A percentile compares a stretch with the other conserved stretches of the same genome.
Evolutionary conservation across 2,113 vertebrate species (phyloP).

Genomic region (Ploceus nigricollis): DNA sequence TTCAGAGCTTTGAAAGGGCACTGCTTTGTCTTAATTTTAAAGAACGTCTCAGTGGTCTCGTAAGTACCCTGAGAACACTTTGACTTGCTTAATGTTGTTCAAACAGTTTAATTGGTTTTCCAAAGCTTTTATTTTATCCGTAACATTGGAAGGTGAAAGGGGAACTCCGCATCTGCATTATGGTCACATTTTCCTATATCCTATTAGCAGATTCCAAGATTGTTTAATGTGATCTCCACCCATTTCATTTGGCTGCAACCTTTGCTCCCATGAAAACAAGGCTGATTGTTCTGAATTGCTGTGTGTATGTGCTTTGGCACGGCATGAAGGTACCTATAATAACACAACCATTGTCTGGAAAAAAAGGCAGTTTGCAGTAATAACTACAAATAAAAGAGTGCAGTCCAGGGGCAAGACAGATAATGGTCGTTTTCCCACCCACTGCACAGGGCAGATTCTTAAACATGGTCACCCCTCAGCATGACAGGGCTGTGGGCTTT

Average conservation of each 20-base stretch:
- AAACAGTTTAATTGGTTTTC: slow-evolving; percentile 60
- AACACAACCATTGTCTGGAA: slow-evolving; percentile 71
- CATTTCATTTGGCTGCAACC: slow-evolving; percentile 76
- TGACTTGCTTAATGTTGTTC: slow-evolving; percentile 27
- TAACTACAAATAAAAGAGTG: slow-evolving; percentile 68
- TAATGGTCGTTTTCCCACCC: slow-evolving; percentile 47
- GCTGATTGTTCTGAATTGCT: slow-evolving; percentile 73
- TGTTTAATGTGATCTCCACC: slow-evolving; percentile 76
- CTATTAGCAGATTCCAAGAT: slow-evolving; percentile 78
- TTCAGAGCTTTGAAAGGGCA: neutral
- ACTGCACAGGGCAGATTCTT: neutral
- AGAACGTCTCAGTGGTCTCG: neutral
- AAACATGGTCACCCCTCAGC: neutral
- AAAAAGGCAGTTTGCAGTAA: slow-evolving; percentile 66
- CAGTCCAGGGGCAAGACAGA: slow-evolving; percentile 44
- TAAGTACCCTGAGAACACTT: neutral
- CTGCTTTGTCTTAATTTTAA: neutral
- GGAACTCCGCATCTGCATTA: slow-evolving; percentile 63
- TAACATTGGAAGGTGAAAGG: slow-evolving; percentile 65
- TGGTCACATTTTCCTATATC: slow-evolving; percentile 79
- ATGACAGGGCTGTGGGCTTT: neutral
- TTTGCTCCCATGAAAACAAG: slow-evolving; percentile 76
- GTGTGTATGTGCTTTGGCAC: slow-evolving; percentile 77
- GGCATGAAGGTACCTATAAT: slow-evolving; percentile 69
- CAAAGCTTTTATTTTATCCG: slow-evolving; percentile 46